Evolutionary conservation across 1,140 invertebrate species (phyloP), one percentile per base, ranked within the genome.

Genomic region (Aphaenogaster floridana): DNA sequence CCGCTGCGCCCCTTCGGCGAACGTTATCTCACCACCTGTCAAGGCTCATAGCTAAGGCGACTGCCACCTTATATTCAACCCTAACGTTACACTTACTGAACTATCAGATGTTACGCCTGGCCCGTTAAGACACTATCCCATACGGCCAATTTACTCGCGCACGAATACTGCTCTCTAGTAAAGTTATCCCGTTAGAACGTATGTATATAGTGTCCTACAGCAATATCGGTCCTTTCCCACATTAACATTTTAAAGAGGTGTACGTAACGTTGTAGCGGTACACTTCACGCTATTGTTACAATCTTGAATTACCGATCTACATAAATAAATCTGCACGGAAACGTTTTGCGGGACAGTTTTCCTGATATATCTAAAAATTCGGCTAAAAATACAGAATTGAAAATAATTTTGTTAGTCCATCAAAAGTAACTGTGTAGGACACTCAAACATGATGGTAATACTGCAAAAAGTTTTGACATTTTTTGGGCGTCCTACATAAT

Each of bases 1-100:
- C 13, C 28, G 83, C 72, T 52, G 59, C 69, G 59, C 74, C 50
- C 72, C 68, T 68, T 69, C 87, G 83, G 86, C 89, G 87, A 92
- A 90, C 89, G 88, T 90, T 92, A 92, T 92, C 91, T 91, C 92
- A 79, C 88, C 81, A 88, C 86, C 88, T 91, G 89, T 92, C 92
- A 89, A 83, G 83, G 87, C 86, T 90, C 90, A 79, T 90, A 90
- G 85, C 89, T 61, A 87, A 69, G 66, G 76, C 84, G 86, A 80
- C 59, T 80, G 68, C 48, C 86, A 74, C 76, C 86, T 92, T 92
- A 92, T 90, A 91, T 92, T 89, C 90, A 86, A 84, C 89, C 78
- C 89, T 91, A 92, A 91, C 85, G 86, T 88, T 88, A 91, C 91
- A 92, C 89, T 90, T 91, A 91, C 87, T 86, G 68, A 85, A 81